phyloP scores from a whole-genome alignment of 2,888 invertebrate genomes.

The Machimus rusticus region DNA sequence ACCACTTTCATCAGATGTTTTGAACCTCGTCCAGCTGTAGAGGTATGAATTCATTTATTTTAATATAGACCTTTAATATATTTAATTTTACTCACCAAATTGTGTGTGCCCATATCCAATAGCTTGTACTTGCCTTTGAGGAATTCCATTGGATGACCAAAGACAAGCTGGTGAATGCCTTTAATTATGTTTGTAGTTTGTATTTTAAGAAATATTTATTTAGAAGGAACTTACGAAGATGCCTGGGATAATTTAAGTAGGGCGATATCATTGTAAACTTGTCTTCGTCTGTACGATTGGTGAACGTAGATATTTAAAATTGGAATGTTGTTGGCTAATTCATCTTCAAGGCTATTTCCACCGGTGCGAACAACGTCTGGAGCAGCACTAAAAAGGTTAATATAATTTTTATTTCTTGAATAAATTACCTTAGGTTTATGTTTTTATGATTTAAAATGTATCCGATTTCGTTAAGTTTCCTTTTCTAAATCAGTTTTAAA shows the following conservation, averaged over 20 bases:
- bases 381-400: neutral
- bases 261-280: conserved; percentile 43
- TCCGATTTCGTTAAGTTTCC: too few relatives aligned
- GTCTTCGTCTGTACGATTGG: conserved; percentile 17
- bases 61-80: neutral
- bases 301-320: conserved; percentile 16
- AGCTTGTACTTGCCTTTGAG: conserved; percentile 10
- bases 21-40: conserved; percentile 33
- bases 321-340: conserved; percentile 43
- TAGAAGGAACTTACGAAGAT: neutral
- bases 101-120: conserved; percentile 40
- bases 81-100: conserved; percentile 26
- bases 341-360: conserved; percentile 50
- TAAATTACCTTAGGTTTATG: neutral
- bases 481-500: too few relatives aligned
- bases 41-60: neutral
- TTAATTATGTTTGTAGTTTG: neutral
- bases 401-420: neutral
- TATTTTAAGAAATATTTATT: neutral
- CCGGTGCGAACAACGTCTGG: conserved; percentile 26
- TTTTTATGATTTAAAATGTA: too few relatives aligned
- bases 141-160: neutral
- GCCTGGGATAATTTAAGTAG: neutral
- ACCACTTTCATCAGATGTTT: conserved; percentile 31
- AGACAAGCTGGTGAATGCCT: conserved; percentile 38